phyloP scores from a whole-genome alignment of 2,113 vertebrate species.

The Herpetotheres cachinnans region DNA sequence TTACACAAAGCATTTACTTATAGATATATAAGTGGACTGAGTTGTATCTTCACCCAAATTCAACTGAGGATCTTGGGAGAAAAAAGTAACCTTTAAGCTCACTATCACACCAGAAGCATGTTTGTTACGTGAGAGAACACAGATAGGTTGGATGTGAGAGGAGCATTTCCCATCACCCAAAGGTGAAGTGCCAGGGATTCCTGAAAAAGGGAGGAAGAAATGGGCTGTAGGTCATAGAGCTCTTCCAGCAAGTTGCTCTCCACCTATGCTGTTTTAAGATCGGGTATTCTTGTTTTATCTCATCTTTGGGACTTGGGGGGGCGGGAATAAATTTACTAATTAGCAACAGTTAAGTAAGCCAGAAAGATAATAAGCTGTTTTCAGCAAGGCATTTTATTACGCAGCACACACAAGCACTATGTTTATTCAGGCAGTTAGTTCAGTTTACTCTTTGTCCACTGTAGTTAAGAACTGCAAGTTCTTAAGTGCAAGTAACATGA shows the following conservation, averaged over 20 bases:
- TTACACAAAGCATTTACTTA: neutral
- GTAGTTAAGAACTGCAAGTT: neutral
- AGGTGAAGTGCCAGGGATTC: neutral
- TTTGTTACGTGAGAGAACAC: neutral
- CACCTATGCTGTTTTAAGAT: neutral
- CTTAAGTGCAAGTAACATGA: neutral
- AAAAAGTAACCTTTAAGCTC: neutral
- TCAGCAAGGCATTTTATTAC: neutral
- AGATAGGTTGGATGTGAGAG: rapidly evolving
- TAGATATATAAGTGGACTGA: rapidly evolving
- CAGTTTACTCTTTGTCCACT: neutral
- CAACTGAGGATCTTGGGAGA: neutral
- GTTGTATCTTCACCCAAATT: neutral
- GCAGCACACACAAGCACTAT: neutral
- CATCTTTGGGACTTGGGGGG: neutral
- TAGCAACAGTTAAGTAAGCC: neutral
- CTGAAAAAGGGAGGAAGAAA: neutral
- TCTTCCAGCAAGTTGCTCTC: neutral
- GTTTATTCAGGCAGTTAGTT: neutral
- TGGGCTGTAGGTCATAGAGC: neutral
- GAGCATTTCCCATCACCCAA: neutral
- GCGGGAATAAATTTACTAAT: neutral
- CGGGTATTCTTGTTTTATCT: neutral
- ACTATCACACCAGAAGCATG: rapidly evolving
- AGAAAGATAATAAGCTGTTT: neutral